A percentile compares a stretch with the other conserved stretches of the same genome.
These are phyloP conservation scores for Solea senegalensis DNA, from an alignment of 2,113 vertebrate genomes.

Conservation along the genomic window DNA sequence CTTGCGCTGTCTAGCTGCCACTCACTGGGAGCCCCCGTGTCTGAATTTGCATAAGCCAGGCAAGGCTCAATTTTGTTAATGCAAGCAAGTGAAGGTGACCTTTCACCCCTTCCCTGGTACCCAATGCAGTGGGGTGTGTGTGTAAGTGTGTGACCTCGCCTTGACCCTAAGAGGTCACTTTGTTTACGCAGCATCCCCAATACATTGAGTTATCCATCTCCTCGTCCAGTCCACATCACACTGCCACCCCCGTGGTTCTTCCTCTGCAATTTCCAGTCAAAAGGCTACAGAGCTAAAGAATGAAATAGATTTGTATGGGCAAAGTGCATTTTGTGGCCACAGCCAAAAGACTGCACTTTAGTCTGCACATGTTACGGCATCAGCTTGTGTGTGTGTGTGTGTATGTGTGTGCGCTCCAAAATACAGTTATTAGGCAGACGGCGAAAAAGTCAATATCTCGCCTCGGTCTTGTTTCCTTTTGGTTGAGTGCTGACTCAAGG, in stretches of 20 bases:
- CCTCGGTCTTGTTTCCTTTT: constrained; percentile 70
- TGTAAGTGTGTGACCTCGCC: constrained; percentile 65
- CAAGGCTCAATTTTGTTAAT: constrained; percentile 81
- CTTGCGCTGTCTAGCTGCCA: constrained; percentile 70
- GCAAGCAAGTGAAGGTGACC: constrained; percentile 72
- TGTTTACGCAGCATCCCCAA: constrained; percentile 60
- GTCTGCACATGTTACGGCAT: constrained; percentile 65
- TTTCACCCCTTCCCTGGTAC: constrained; percentile 66
- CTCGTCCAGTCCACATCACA: constrained; percentile 28
- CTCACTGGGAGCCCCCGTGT: constrained; percentile 64
- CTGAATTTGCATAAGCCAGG: constrained; percentile 77
- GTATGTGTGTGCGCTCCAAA: constrained; percentile 65
- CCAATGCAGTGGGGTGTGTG: constrained; percentile 66
- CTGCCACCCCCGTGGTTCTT: constrained; percentile 23
- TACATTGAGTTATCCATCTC: constrained; percentile 67
- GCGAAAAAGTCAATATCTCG: constrained; percentile 78
- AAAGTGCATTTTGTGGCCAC: constrained; percentile 60
- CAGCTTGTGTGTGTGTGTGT: constrained; percentile 48
- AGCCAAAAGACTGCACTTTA: constrained; percentile 69
- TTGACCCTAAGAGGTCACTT: constrained; percentile 67
- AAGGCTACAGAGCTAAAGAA: constrained; percentile 52
- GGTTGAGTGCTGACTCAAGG: constrained; percentile 74
- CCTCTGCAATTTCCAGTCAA: constrained; percentile 60
- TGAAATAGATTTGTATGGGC: constrained; percentile 57
- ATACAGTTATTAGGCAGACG: constrained; percentile 76